Percentiles rank a stretch among this genome's conserved stretches.
Conservation (phyloP, 2,797 vertebrate genomes). For the Cuniculus paca region DNA sequence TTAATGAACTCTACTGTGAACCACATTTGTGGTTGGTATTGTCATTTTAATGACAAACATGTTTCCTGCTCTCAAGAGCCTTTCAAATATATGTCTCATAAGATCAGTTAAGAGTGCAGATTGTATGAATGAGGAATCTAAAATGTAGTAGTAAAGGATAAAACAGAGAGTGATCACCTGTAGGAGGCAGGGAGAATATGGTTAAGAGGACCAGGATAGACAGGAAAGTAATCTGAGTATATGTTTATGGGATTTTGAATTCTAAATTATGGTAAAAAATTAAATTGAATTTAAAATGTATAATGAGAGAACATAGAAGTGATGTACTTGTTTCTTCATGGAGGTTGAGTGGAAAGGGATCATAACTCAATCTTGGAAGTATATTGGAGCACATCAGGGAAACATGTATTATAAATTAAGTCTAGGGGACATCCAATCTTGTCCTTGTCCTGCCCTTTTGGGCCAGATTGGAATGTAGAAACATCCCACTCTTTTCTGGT, state of each 20-base stretch:
- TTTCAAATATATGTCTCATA: not conserved
- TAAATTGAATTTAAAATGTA: not conserved
- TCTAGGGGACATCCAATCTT: not conserved
- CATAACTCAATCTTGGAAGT: not conserved
- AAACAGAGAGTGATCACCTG: not conserved
- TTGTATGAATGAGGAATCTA: not conserved
- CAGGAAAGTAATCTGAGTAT: not conserved
- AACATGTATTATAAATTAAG: not conserved
- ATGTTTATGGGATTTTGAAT: not conserved
- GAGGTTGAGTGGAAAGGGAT: not conserved
- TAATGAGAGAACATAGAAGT: not conserved
- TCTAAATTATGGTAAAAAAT: not conserved
- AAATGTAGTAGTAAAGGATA: not conserved
- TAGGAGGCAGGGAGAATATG: fast-evolving
- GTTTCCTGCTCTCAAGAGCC: not conserved
- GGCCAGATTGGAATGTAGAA: not conserved
- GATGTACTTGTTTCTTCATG: not conserved
- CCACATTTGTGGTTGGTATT: not conserved
- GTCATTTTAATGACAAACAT: not conserved
- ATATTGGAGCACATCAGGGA: not conserved
- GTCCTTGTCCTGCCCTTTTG: not conserved
- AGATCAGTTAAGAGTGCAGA: not conserved
- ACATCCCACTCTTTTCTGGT: not conserved
- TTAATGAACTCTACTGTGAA: no score
- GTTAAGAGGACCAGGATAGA: not conserved